Evolutionary conservation across 2,797 vertebrate genomes (phyloP).

Genomic region (Dendrocincla tyrannina): DNA sequence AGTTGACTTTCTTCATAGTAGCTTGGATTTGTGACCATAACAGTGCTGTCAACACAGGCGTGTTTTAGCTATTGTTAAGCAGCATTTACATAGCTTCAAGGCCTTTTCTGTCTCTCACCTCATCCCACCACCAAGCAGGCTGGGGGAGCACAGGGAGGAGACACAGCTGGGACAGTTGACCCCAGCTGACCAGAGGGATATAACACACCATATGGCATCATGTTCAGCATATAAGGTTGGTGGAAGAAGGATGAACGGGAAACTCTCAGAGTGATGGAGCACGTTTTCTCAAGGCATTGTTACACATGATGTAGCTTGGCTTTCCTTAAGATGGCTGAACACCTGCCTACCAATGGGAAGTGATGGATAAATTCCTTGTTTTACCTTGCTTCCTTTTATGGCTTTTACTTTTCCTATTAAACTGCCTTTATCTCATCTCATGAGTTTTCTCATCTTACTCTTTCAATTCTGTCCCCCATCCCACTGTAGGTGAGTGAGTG

Average conservation of each 20-base stretch:
- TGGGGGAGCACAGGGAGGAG: not conserved
- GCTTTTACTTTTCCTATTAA: not conserved
- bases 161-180: not conserved
- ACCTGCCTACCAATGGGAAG: not conserved
- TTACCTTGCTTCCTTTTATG: fast-evolving
- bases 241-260: not conserved
- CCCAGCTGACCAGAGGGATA: not conserved
- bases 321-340: not conserved
- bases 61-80: not conserved
- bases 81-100: not conserved
- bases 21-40: not conserved
- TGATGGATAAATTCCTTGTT: not conserved
- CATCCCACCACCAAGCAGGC: fast-evolving
- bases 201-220: not conserved
- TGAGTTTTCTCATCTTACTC: not conserved
- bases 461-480: not conserved
- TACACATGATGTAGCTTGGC: fast-evolving
- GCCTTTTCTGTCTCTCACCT: not conserved
- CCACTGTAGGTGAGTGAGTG: not conserved
- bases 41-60: not conserved
- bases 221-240: not conserved
- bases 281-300: not conserved
- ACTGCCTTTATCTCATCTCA: not conserved
- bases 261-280: fast-evolving
- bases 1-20: not conserved